A percentile compares a stretch with the other conserved stretches of the same genome.
Conservation (phyloP, 2,797 vertebrate species). For the Netta rufina region DNA sequence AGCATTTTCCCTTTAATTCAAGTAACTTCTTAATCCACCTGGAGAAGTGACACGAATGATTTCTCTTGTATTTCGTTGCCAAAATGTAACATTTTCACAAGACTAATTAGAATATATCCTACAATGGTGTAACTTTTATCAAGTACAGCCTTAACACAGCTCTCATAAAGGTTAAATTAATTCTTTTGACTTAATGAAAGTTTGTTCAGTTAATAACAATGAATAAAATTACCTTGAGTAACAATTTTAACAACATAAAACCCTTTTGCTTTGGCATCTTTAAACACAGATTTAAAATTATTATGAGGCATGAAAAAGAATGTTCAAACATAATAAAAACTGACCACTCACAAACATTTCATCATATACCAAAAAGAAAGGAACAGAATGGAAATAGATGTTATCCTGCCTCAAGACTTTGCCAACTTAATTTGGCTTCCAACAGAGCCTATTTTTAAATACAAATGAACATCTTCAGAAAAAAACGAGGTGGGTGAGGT, state of each 20-base stretch:
- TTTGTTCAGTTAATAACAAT: background rate
- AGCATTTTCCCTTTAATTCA: background rate
- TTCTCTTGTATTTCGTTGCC: background rate
- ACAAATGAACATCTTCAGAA: background rate
- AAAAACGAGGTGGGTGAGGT: background rate
- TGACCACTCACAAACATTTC: background rate
- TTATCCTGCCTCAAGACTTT: background rate
- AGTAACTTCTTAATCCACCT: background rate
- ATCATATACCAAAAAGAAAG: background rate
- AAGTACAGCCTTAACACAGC: background rate
- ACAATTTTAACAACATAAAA: background rate
- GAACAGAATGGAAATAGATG: background rate
- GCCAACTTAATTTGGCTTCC: background rate
- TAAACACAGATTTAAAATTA: background rate
- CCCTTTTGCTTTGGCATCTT: background rate
- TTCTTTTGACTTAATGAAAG: background rate
- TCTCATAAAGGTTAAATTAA: background rate
- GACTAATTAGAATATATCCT: background rate
- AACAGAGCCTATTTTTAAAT: background rate
- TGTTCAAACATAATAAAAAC: background rate
- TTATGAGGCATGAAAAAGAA: background rate
- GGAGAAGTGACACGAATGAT: background rate
- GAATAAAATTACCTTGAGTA: background rate
- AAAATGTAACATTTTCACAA: background rate
- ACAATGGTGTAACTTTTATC: background rate